These are phyloP conservation scores for Hycleus phaleratus DNA, from an alignment of 1,140 invertebrate genomes.

Conservation along the genomic window DNA sequence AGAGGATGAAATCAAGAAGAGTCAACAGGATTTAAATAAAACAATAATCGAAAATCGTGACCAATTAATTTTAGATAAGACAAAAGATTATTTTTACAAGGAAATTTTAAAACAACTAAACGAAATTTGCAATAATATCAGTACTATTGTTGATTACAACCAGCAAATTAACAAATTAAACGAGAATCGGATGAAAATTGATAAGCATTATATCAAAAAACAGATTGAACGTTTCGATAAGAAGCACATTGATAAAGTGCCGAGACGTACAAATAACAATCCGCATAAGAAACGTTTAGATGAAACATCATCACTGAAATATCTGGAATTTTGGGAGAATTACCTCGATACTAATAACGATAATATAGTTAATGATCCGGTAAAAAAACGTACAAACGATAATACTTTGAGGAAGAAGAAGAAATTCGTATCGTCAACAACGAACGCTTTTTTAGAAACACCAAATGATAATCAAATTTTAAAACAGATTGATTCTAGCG, in stretches of 20 bases:
- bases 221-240: conserved; percentile 17
- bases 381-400: conserved; percentile 5
- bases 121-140: conserved; percentile 18
- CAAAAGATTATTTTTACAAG: conserved; percentile 25
- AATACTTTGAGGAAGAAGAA: conserved; percentile 14
- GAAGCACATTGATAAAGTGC: neutral
- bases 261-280: neutral
- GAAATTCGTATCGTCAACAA: conserved; percentile 28
- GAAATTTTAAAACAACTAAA: conserved; percentile 17
- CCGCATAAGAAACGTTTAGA: neutral
- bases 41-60: no score
- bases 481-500: neutral
- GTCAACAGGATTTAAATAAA: neutral
- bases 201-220: conserved; percentile 18
- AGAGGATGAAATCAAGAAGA: conserved; percentile 15
- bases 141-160: conserved; percentile 18
- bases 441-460: conserved; percentile 21
- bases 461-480: neutral
- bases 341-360: neutral
- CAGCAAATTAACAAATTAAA: conserved; percentile 11
- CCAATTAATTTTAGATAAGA: conserved; percentile 17
- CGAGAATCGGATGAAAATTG: conserved; percentile 7
- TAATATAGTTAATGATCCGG: conserved; percentile 1
- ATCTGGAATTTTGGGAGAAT: conserved; percentile 24
- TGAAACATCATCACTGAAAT: conserved; percentile 15